Base-by-base conservation (phyloP, 2,113 vertebrate genomes). In the Oryzias melastigma region DNA sequence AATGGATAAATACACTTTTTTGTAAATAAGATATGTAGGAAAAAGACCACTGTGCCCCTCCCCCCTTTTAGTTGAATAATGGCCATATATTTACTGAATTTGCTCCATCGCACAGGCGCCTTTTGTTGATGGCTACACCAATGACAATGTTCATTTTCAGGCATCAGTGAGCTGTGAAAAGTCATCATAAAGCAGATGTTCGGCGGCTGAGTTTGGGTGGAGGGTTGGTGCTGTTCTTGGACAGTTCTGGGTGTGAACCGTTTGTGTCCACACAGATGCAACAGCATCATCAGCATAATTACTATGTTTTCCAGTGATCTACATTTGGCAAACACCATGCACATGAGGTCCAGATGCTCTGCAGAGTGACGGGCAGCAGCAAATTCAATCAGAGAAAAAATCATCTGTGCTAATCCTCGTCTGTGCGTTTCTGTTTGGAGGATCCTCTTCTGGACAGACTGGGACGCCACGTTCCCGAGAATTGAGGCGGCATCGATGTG, bases 381-480 rank as follows among this genome's bases (percentile, higher is more conserved):
- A 50, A 59, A 62, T 43, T 24, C 16, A 64, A 50, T 29, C 6
- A 43, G 12, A 45, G 8, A 24, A 3, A 20, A 10, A 45, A 10
- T 8, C 3, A 56, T 66, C 0, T 7, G 5, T 48, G 20, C 14
- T 56, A 52, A 69, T 5, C 49, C 10, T 10, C 61, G 16, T 20
- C 12, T 55, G 47, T 56, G 42, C 8, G 6, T 77, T 68, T 52
- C 12, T 58, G 18, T 57, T 62, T 56, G 16, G 46, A 99, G 97
- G 82, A 96, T 98, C 82, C 90, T 99, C 19, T 99, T 99, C 91
- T 99, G 97, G 97, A 99, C 97, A 4, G 97, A 99, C 87, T 99
- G 97, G 97, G 97, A 99, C 85, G 95, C 96, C 20, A 97, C 93
- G 47, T 99, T 98, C 75, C 97, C 97, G 63, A 95, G 97, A 20